These are phyloP conservation scores for Artibeus jamaicensis DNA, from an alignment of 2,797 vertebrate genomes.

Conservation along the genomic window DNA sequence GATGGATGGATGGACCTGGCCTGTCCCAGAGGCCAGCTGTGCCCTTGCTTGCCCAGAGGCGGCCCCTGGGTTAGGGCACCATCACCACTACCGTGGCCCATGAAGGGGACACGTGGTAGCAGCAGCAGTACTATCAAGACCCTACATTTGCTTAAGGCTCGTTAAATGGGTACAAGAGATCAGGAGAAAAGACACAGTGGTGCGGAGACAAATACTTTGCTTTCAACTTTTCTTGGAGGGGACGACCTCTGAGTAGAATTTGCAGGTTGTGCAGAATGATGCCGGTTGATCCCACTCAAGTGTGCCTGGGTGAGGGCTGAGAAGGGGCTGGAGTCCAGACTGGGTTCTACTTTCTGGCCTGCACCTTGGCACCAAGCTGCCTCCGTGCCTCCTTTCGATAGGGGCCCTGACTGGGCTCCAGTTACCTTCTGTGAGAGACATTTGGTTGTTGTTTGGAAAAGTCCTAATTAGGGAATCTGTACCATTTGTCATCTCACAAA, in stretches of 20 bases:
- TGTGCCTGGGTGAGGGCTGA: neutral
- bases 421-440: neutral
- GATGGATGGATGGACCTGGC: neutral
- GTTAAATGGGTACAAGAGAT: neutral
- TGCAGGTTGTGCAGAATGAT: neutral
- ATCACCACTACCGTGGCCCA: neutral
- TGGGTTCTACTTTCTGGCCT: neutral
- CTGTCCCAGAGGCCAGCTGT: neutral
- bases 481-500: neutral
- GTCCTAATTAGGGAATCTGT: neutral
- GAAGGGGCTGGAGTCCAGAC: neutral
- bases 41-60: neutral
- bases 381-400: neutral
- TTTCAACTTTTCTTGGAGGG: neutral
- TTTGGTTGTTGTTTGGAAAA: neutral
- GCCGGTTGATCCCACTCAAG: neutral
- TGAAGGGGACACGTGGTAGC: neutral
- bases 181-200: neutral
- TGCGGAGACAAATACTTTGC: neutral
- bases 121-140: rapidly evolving
- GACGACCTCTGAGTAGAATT: neutral
- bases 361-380: neutral
- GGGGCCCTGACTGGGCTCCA: neutral
- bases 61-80: neutral
- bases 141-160: neutral